Evolutionary conservation across 2,888 invertebrate genomes (phyloP), one percentile per base, ranked within the genome.

Genomic region (Neoscelio sp.): DNA sequence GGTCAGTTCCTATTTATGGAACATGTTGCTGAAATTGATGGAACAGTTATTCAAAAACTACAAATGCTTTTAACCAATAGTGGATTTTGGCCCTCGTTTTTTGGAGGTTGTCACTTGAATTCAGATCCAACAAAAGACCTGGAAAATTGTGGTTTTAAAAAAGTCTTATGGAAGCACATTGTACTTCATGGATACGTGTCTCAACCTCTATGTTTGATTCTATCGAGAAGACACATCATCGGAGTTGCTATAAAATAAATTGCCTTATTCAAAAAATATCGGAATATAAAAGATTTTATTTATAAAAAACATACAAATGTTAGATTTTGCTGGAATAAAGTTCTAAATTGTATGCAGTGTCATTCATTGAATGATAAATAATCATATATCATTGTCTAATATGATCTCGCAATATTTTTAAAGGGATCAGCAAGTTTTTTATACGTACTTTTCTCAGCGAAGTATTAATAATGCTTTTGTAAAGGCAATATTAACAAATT

Each of bases 1-100:
- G 89, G 89, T 28, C 84, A 82, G 46, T 89, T 88, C 80, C 82
- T 86, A 13, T 89, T 89, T 50, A 81, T 89, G 79, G 89, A 89
- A 54, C 89, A 89, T 68, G 71, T 87, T 15, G 84, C 86, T 1
- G 87, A 86, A 10, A 60, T 68, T 0, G 73, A 84, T 65, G 83
- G 84, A 26, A 85, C 82, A 0, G 80, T 87, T 0, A 42, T 82
- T 2, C 65, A 71, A n/a, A 85, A 85, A 83, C 28, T 88, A 0
- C 89, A 89, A 82, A 80, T 60, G 10, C 56, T 85, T 26, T 78
- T 88, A 20, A 87, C 88, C 0, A 85, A 81, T 75, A 85, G 85
- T 2, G 82, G 82, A 76, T 83, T 89, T 67, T 89, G 89, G 89
- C 88, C 89, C 1, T 81, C 83, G n/a, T 64, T 89, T 8, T 88